A percentile compares a stretch with the other conserved stretches of the same genome.
Conservation (phyloP, 2,888 invertebrate species). For the Eulithis testata region DNA sequence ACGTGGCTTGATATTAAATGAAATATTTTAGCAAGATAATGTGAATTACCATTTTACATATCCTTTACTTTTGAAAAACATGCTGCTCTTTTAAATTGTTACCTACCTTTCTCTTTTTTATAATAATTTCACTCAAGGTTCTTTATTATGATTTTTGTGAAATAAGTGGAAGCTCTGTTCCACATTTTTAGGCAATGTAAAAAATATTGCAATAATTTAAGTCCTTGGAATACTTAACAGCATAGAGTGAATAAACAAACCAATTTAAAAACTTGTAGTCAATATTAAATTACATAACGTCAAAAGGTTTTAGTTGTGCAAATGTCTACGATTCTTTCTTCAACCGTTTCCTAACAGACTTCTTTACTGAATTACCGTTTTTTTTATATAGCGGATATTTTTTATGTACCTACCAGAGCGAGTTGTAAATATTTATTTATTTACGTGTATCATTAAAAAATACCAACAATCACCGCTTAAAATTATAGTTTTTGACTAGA, state of each 20-base stretch:
- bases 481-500: no score
- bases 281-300: slow-evolving; percentile 33
- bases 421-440: no score
- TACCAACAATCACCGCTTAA: no score
- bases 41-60: slow-evolving; percentile 18
- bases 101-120: slow-evolving; percentile 29
- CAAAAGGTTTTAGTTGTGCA: slow-evolving; percentile 38
- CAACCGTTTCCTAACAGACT: slow-evolving; percentile 35
- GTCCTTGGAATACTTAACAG: slow-evolving; percentile 38
- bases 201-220: slow-evolving; percentile 2
- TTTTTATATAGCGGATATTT: no score
- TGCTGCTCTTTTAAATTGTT: slow-evolving; percentile 20
- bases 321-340: slow-evolving; percentile 35
- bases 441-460: no score
- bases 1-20: background rate
- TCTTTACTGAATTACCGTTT: background rate
- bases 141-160: background rate
- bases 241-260: slow-evolving; percentile 26
- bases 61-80: slow-evolving; percentile 30
- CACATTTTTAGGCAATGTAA: background rate
- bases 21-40: background rate
- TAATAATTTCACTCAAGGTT: background rate
- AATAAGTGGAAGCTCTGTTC: background rate
- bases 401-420: no score
- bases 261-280: slow-evolving; percentile 28